Base-by-base conservation (phyloP, 2,888 invertebrate species). In the Sinodicranocentrus sp. region DNA sequence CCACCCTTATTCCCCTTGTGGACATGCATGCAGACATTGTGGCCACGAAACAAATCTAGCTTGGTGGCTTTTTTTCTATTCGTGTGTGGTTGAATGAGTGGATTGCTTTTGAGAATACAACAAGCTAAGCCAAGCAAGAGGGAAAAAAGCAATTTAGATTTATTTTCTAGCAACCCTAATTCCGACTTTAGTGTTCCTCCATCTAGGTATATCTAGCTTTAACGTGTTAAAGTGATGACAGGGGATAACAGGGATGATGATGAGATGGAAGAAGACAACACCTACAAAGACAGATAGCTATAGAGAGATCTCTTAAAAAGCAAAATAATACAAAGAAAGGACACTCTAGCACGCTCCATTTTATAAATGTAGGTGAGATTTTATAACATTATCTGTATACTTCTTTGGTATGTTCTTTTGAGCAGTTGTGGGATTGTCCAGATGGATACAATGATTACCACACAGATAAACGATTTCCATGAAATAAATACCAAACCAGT, bases 21-120 rank as follows among this genome's bases (percentile, higher is more conserved):
- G 33, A 33, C 48, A n/a, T 48, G 39, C 6, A 48, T 48, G n/a
- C 15, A 48, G 48, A 48, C 33, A n/a, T 10, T 48, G 48, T 48
- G 48, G 48, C 48, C 15, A n/a, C 15, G 48, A 10, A 8, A 48
- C 48, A 15, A 48, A 15, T 3, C 13, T 48, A 8, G 5, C 65
- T 65, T 65, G 65, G 65, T 70, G 70, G 52, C 52, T 70, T 70
- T 70, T 13, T 19, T 5, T 23, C 15, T 44, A 26, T 70, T 48
- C 70, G 70, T 52, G 48, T 70, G 70, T 48, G 48, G 70, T 70
- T 57, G 19, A 23, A 19, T 23, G 21, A 19, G 21, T 23, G 19
- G 57, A 57, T 57, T 23, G 23, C 21, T 57, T 23, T 8, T n/a
- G n/a, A 15, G 57, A 57, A 21, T 19, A 57, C 23, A 57, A 57